These are phyloP conservation scores for Selenia dentaria DNA, from an alignment of 2,888 invertebrate species.

Conservation along the genomic window DNA sequence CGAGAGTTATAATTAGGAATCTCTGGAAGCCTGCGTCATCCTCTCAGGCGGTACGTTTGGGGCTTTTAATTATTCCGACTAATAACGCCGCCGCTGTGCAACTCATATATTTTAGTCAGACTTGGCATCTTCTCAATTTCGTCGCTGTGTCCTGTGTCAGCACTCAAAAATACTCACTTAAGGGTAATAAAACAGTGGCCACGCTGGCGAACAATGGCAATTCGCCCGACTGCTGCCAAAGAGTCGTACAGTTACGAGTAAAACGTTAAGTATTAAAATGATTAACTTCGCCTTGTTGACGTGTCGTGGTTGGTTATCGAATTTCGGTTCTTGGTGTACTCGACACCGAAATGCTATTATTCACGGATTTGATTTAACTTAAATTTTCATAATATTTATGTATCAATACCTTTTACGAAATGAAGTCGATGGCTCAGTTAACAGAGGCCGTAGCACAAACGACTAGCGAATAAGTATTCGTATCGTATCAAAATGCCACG, in stretches of 20 bases:
- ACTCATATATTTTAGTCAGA: constrained; percentile 14
- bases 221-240: constrained; percentile 53
- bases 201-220: constrained; percentile 68
- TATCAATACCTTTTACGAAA: no score
- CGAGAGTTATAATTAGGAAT: constrained; percentile 45
- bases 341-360: constrained; percentile 62
- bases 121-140: constrained; percentile 28
- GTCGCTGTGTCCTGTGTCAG: constrained; percentile 34
- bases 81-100: constrained; percentile 11
- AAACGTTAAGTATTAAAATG: constrained; percentile 69
- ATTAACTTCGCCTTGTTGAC: constrained; percentile 81
- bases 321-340: constrained; percentile 58
- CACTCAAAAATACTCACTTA: constrained; percentile 38
- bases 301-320: constrained; percentile 73
- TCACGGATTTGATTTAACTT: constrained; percentile 61
- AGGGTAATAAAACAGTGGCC: constrained; percentile 59
- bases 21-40: constrained; percentile 32
- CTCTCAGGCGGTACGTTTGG: constrained; percentile 21
- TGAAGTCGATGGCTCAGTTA: no score
- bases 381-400: no score
- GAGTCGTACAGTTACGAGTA: constrained; percentile 56
- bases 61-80: constrained; percentile 19
- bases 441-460: no score
- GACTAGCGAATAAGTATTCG: no score
- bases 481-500: no score